phyloP scores from a whole-genome alignment of 2,797 vertebrate genomes.

The Pelochelys cantorii region DNA sequence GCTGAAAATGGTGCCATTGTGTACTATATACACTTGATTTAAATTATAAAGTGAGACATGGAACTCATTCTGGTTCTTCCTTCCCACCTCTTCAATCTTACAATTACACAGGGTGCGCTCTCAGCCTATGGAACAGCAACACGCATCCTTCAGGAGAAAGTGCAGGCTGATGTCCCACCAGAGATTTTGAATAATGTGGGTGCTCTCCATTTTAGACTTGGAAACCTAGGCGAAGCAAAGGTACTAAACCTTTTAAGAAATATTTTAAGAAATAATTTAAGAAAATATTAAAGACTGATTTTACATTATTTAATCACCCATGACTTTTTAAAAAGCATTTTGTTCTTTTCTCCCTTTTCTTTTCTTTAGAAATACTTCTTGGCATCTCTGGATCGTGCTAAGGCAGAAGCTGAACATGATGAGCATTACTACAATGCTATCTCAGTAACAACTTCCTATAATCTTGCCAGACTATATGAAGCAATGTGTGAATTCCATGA shows the following conservation, averaged over 20 bases:
- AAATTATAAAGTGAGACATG: background rate
- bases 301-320: background rate
- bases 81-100: background rate
- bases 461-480: slow-evolving; percentile 96
- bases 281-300: background rate
- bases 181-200: slow-evolving; percentile 99
- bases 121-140: slow-evolving; percentile 98
- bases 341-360: slow-evolving; percentile 21
- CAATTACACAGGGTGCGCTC: slow-evolving; percentile 86
- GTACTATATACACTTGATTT: background rate
- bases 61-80: background rate
- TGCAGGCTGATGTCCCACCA: slow-evolving; percentile 97
- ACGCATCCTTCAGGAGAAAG: slow-evolving; percentile 98
- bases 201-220: slow-evolving; percentile 97
- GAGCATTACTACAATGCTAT: slow-evolving; percentile 99
- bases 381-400: slow-evolving; percentile 95
- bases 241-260: slow-evolving; percentile 72
- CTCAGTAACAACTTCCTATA: slow-evolving; percentile 98
- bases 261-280: background rate
- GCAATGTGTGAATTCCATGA: slow-evolving; percentile 99
- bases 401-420: slow-evolving; percentile 97
- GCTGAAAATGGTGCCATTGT: background rate
- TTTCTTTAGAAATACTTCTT: slow-evolving; percentile 94
- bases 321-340: background rate
- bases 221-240: slow-evolving; percentile 98